Percentiles rank a stretch among this genome's conserved stretches.
Evolutionary conservation across 2,888 invertebrate species (phyloP).

Genomic region (Macrophya alboannulata): DNA sequence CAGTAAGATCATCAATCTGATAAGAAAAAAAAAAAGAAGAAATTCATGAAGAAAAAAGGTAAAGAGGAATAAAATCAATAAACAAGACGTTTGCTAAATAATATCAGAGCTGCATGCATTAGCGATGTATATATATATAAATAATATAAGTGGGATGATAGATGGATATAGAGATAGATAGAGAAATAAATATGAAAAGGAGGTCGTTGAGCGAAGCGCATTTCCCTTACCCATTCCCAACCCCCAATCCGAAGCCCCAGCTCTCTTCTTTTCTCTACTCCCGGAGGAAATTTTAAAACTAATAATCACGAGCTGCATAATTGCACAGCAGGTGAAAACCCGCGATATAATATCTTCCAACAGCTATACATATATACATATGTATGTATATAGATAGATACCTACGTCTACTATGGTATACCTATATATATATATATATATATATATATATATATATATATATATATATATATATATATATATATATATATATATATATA

Average conservation of each 20-base stretch:
- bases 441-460: too few relatives aligned
- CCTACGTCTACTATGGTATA: too few relatives aligned
- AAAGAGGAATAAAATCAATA: background rate
- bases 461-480: background rate
- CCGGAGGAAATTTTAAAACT: constrained; percentile 35
- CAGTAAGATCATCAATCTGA: too few relatives aligned
- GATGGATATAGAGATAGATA: background rate
- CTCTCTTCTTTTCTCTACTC: background rate
- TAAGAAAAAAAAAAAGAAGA: too few relatives aligned
- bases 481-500: background rate
- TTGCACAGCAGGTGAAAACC: background rate
- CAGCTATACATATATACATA: background rate
- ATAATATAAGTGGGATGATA: background rate
- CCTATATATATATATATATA: too few relatives aligned
- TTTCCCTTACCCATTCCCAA: background rate
- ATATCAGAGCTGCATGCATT: background rate
- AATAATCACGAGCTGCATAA: constrained; percentile 25
- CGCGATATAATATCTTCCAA: background rate
- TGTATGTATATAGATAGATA: background rate
- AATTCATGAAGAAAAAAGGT: background rate
- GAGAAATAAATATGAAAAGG: background rate
- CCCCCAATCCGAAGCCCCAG: too few relatives aligned
- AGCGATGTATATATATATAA: background rate
- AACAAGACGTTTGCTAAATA: background rate
- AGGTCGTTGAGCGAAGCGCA: background rate